Base-by-base conservation (phyloP, 1,140 invertebrate genomes). In the Archivesica marissinica region DNA sequence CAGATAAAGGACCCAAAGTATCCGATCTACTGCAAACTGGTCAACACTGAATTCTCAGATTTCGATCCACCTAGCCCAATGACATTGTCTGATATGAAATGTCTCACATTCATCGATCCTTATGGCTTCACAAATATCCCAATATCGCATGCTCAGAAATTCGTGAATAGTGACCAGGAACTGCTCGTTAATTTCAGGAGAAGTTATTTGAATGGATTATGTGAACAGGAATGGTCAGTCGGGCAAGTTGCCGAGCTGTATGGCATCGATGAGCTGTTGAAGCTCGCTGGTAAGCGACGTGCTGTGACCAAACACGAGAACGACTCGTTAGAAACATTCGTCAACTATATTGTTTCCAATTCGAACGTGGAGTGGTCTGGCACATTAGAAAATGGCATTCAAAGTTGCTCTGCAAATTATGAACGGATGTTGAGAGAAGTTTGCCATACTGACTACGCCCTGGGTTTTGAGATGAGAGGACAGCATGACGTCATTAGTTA, bases 71-170 rank as follows among this genome's bases (percentile, higher is more conserved):
- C n/a, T n/a, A n/a, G n/a, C n/a, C n/a, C n/a, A n/a, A n/a, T n/a
- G n/a, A n/a, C n/a, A n/a, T n/a, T n/a, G n/a, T n/a, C n/a, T n/a
- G n/a, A n/a, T n/a, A n/a, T n/a, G n/a, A 20, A 28, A 33, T 66
- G 61, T 66, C 68, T 72, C 13, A 72, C 68, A 1, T 38, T 72
- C 44, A 4, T 72, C 20, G 68, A 72, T 72, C 68, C 68, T 20
- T 72, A 39, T n/a, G 68, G 68, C 44, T 72, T 30, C 68, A 6
- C 13, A 33, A 30, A 72, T 39, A 72, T 35, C 20, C 68, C 68
- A 33, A 39, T 72, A 39, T 2, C 1, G 1, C 68, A 72, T 39
- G 33, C 44, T 23, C 30, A 72, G 68, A 72, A 35, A 28, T 72
- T 72, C 44, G 39, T 39, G 6, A 15, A 20, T 30, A 28, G 30